Base-by-base conservation (phyloP, 2,888 invertebrate species). In the Branchipolynoe longqiensis region DNA sequence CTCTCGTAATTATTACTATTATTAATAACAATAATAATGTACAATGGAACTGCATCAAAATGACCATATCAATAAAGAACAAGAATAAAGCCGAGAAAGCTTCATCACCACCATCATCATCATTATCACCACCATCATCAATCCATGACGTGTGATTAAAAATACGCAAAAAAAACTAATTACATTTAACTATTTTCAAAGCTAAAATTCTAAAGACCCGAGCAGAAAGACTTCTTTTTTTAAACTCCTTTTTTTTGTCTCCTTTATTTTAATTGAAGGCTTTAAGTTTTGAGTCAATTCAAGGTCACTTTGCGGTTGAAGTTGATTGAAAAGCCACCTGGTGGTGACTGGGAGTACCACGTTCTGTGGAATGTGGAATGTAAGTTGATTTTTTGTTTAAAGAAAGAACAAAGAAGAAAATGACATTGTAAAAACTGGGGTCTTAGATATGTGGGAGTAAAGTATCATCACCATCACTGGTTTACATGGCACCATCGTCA, bases 261-360 rank as follows among this genome's bases (percentile, higher is more conserved):
- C n/a, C n/a, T n/a, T n/a, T n/a, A n/a, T n/a, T n/a, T n/a, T n/a
- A n/a, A n/a, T n/a, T n/a, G n/a, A 12, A 69, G 69, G 33, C 38
- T 69, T 69, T 38, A 69, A 69, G 69, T 14, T 69, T 69, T 69
- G 38, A 36, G n/a, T 78, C 48, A 78, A 36, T 25, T 78, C 48
- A 78, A 78, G 78, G 78, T 78, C 78, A 78, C 78, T 78, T 78
- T 48, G 48, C 3, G 78, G 78, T 78, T 38, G 38, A 38, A 36
- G n/a, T n/a, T n/a, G n/a, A n/a, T n/a, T n/a, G n/a, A 69, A 38
- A 69, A 38, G 54, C 78, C 54, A 54, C 78, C 78, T 28, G n/a
- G 78, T 54, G 78, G 78, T 48, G 48, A 54, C 78, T 48, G 28
- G 28, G 18, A 12, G 25, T 41, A 78, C 18, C 78, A 69, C 38